Base-by-base conservation (phyloP, 37 sponge, comb jelly and placozoan species). In the Spongilla lacustris region DNA sequence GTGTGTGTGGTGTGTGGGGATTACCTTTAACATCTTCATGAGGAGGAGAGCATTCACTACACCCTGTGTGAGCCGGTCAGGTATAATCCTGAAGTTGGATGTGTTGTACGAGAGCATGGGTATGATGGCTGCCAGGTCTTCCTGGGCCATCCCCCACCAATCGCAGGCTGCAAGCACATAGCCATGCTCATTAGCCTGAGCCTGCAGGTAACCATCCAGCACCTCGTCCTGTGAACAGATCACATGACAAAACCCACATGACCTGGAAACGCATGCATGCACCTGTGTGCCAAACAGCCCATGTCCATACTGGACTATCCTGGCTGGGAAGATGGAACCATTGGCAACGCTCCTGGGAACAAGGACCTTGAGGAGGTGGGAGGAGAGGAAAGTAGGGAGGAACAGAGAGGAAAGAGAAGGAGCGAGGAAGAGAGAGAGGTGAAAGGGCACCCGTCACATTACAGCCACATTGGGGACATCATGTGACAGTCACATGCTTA, bases 11-110 rank as follows among this genome's bases (percentile, higher is more conserved):
- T n/a, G 58, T 58, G 36, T 11, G 29, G 67, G 24, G 0, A 46
- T 70, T 36, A 92, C 92, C 74, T 90, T 90, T 75, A 90, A 50
- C 41, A 94, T 26, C 28, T 83, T 87, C 94, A 94, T 94, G 27
- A 94, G 67, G 26, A 84, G 21, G 21, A 88, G 85, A 26, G 88
- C 91, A 85, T 94, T 94, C 24, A 90, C 32, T 81, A 94, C 67
- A 10, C 94, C 94, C 69, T 94, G 94, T 37, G 84, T 87, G 30
- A 94, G 85, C 0, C 94, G 81, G 30, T 94, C 94, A 1, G 94
- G 94, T 72, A 94, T 69, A 28, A 94, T 90, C 21, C 80, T 36
- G 77, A 90, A 88, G 71, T 90, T 58, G 22, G 80, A 77, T 0
- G 86, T 14, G 69, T 90, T 68, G 9, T 29, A 23, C 13, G 72